Evolutionary conservation across 30 jellyfish, hydroid and myxozoan genomes (phyloP).

Genomic region (Aurelia sp.): DNA sequence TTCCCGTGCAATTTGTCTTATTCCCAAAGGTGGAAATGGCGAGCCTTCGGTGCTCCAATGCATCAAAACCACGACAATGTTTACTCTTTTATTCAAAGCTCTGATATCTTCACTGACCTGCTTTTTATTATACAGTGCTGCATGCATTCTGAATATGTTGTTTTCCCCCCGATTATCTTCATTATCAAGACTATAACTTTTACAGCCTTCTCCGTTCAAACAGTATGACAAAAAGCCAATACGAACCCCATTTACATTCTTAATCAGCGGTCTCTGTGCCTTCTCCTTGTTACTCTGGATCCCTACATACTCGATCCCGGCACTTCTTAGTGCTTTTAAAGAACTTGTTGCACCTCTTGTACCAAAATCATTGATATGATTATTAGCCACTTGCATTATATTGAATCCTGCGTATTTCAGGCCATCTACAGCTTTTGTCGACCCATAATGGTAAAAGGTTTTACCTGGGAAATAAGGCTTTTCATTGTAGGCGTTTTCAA

Average conservation of each 20-base stretch:
- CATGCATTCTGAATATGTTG: too few relatives aligned
- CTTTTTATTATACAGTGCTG: too few relatives aligned
- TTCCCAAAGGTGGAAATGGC: slow-evolving; percentile 45
- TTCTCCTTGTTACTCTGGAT: slow-evolving; percentile 13
- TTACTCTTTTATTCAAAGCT: slow-evolving; percentile 34
- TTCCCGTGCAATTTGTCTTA: slow-evolving; percentile 37
- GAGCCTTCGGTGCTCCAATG: slow-evolving; percentile 78
- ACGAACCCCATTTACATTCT: slow-evolving; percentile 58
- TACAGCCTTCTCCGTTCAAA: slow-evolving; percentile 55
- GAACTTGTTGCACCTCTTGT: slow-evolving; percentile 54
- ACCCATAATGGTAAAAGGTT: slow-evolving; percentile 20
- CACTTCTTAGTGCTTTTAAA: slow-evolving; percentile 15
- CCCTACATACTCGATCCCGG: slow-evolving; percentile 67
- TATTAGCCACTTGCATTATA: slow-evolving; percentile 58
- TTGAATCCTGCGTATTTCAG: slow-evolving; percentile 71
- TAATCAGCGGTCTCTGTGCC: slow-evolving; percentile 56
- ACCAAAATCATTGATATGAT: slow-evolving; percentile 72
- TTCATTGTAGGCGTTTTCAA: not conserved
- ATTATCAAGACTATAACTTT: not conserved
- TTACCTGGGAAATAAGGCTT: not conserved
- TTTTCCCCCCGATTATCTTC: too few relatives aligned
- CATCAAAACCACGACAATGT: slow-evolving; percentile 42
- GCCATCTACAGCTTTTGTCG: slow-evolving; percentile 54
- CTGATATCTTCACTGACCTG: not conserved
- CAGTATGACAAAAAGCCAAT: slow-evolving; percentile 78